These are phyloP conservation scores for Synanthedon andrenaeformis DNA, from an alignment of 2,888 invertebrate genomes.

Conservation along the genomic window DNA sequence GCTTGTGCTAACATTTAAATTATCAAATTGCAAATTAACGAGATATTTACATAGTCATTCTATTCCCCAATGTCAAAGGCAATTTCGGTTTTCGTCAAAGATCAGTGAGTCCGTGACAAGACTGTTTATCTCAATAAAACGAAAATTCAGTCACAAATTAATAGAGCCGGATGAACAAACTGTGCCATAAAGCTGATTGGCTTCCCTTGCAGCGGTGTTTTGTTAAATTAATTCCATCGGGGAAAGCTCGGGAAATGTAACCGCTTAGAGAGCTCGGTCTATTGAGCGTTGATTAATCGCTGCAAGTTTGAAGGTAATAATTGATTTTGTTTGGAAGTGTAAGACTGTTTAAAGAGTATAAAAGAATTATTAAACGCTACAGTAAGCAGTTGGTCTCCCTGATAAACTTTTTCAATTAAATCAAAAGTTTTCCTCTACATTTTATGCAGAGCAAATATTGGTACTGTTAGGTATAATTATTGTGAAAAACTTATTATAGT, in stretches of 20 bases:
- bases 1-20: too few species aligned
- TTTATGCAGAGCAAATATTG: too few species aligned
- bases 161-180: constrained; percentile 8
- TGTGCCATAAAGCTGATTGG: constrained; percentile 16
- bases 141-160: constrained; percentile 10
- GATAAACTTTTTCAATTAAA: too few species aligned
- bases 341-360: too few species aligned
- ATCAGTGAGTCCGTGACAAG: background rate
- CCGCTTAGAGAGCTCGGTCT: background rate
- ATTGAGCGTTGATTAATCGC: constrained; percentile 3
- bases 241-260: background rate
- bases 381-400: too few species aligned
- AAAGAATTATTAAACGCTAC: background rate
- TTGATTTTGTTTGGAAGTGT: too few species aligned
- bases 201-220: constrained; percentile 13
- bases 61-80: too few species aligned
- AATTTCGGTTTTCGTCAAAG: background rate
- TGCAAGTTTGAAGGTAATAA: background rate
- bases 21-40: too few species aligned
- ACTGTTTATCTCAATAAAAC: constrained; percentile 1
- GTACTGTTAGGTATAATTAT: too few species aligned
- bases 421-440: too few species aligned
- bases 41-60: too few species aligned
- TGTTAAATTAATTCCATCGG: constrained; percentile 16
- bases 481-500: too few species aligned